Evolutionary conservation across 2,113 vertebrate genomes (phyloP), one percentile per base, ranked within the genome.

Genomic region (Hemiscyllium ocellatum): DNA sequence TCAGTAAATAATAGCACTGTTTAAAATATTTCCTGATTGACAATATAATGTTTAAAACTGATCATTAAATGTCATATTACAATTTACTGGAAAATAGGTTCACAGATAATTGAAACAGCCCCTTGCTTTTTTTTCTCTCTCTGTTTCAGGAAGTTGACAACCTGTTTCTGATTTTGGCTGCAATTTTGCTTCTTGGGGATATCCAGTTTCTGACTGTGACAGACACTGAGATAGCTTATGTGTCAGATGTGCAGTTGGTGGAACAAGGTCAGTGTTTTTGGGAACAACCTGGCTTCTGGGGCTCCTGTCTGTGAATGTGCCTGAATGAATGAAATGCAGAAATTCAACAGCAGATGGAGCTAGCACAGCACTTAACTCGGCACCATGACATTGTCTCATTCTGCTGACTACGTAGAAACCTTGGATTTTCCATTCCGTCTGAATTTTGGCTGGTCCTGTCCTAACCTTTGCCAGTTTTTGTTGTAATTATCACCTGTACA

Each of bases 201-300:
- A 95, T 99, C 89, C 96, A 96, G 96, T 99, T 99, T 96, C 98
- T 98, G 0, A 95, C 98, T 0, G 96, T 98, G 96, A 98, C 98
- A 0, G 98, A 98, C 56, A 96, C 97, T 0, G 98, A 98, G 96
- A 97, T 98, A 3, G 98, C 98, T 2, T 97, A 98, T 0, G 98
- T 98, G 78, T 98, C 98, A n/a, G 98, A 99, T 97, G 97, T 98
- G 96, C 99, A 98, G 97, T 98, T 98, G 12, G 98, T 99, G 96
- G 98, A 99, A 47, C 98, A 97, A 99, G 99, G 99, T 99, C 97
- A 98, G 98, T 97, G 69, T 96, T 72, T 37, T 70, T 8, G 22
- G 29, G n/a, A n/a, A 20, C 61, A 37, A n/a, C 66, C 20, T 26
- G 19, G 24, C 24, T 10, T 0, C 89, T 65, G 89, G 29, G 42